phyloP scores from a whole-genome alignment of 2,797 vertebrate genomes.

The Ceryle rudis region DNA sequence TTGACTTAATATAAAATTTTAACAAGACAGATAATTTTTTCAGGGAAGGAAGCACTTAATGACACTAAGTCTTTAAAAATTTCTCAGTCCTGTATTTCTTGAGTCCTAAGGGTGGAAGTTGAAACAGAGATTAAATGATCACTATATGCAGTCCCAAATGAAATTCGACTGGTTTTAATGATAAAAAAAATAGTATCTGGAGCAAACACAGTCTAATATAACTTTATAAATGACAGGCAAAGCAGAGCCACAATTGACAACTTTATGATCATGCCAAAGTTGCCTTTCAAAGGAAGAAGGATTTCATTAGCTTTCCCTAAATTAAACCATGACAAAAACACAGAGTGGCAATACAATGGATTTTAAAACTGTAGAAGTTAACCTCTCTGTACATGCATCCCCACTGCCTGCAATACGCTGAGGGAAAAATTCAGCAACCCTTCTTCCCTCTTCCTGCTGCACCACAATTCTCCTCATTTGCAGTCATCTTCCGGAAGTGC shows the following conservation, averaged over 20 bases:
- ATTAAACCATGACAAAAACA: background rate
- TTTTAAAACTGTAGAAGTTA: background rate
- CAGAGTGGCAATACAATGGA: background rate
- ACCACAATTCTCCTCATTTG: background rate
- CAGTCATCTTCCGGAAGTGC: background rate
- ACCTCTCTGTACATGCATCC: background rate
- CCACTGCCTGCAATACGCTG: accelerated
- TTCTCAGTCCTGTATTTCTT: background rate
- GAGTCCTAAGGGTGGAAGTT: background rate
- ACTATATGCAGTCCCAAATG: background rate
- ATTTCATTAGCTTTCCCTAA: background rate
- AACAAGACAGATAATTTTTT: background rate
- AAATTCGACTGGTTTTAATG: background rate
- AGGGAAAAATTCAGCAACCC: background rate
- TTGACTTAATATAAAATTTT: background rate
- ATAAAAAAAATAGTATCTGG: background rate
- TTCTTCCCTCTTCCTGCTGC: background rate
- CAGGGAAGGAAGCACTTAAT: background rate
- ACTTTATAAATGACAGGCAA: background rate
- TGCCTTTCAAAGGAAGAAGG: background rate
- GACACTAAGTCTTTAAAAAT: background rate
- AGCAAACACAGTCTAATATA: background rate
- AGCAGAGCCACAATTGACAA: background rate
- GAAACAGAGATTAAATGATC: background rate
- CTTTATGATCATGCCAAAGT: background rate